Conservation (phyloP, 2,797 vertebrate species). For the Erpetoichthys calabaricus region DNA sequence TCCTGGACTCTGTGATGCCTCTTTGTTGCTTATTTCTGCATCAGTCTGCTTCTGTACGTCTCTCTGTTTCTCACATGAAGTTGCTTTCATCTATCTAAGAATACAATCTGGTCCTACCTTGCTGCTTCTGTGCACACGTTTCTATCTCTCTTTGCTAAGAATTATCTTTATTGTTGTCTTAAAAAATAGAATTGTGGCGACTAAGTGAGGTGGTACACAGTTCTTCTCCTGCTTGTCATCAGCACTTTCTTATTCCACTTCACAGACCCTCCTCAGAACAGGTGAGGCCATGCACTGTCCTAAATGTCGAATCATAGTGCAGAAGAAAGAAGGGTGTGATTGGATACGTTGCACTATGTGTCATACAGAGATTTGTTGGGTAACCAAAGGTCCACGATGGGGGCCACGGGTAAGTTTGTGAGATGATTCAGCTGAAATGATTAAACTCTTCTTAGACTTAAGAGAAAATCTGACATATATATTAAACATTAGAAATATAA, state of each 20-base stretch:
- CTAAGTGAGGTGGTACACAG: background rate
- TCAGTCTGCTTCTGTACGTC: background rate
- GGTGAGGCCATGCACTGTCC: constrained; percentile 67
- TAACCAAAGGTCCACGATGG: constrained; percentile 63
- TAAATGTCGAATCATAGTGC: constrained; percentile 61
- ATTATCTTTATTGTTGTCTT: too few relatives aligned
- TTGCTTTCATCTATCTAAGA: background rate
- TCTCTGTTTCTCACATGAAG: background rate
- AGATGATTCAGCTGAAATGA: background rate
- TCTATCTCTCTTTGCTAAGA: background rate
- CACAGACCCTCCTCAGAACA: constrained; percentile 55
- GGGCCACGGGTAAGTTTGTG: constrained; percentile 42
- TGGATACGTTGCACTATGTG: constrained; percentile 67
- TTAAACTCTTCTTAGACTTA: background rate
- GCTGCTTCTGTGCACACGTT: background rate
- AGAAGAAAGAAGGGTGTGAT: constrained; percentile 67
- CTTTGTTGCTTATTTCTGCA: background rate
- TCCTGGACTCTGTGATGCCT: background rate
- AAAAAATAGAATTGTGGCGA: background rate
- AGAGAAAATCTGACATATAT: too few relatives aligned
- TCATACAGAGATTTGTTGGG: constrained; percentile 71
- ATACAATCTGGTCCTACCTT: too few relatives aligned
- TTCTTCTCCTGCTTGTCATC: too few relatives aligned
- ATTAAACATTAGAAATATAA: too few relatives aligned
- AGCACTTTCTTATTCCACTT: background rate